These are phyloP conservation scores for Pediacus dermestoides DNA, from an alignment of 2,888 invertebrate genomes.

Conservation along the genomic window DNA sequence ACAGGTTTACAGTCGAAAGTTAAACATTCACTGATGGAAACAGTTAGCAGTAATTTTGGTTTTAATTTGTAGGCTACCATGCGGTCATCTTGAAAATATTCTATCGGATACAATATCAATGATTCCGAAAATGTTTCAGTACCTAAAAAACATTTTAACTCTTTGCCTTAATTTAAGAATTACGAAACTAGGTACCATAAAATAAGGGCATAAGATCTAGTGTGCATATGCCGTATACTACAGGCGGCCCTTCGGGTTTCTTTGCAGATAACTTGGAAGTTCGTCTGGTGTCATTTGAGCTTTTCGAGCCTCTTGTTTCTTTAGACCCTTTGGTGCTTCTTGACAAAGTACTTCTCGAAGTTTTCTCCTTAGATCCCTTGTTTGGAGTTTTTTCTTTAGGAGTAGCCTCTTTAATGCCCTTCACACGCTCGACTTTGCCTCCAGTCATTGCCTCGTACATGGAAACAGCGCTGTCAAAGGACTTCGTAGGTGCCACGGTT, in stretches of 20 bases:
- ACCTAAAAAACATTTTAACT: conserved; percentile 20
- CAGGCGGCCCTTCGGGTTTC: conserved; percentile 6
- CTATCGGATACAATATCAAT: conserved; percentile 31
- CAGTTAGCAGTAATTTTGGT: conserved; percentile 36
- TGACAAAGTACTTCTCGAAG: conserved; percentile 11
- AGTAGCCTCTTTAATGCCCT: neutral
- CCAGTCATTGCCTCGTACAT: conserved; percentile 37
- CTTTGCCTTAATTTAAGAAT: too few relatives aligned
- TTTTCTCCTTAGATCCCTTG: conserved; percentile 10
- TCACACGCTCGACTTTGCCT: conserved; percentile 22
- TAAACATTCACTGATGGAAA: conserved; percentile 22
- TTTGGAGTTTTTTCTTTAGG: conserved; percentile 1
- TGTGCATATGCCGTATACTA: conserved; percentile 30
- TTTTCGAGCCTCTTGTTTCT: conserved; percentile 17
- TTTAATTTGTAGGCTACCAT: conserved; percentile 36
- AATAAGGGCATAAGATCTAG: conserved; percentile 33
- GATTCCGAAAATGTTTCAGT: conserved; percentile 27
- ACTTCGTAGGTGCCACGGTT: conserved; percentile 13
- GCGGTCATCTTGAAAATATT: conserved; percentile 30
- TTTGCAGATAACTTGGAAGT: conserved; percentile 12
- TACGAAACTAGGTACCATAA: conserved; percentile 17
- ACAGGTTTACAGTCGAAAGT: conserved; percentile 23
- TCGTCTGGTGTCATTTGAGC: conserved; percentile 9
- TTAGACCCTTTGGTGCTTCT: conserved; percentile 16
- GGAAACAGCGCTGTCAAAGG: conserved; percentile 34